phyloP scores from a whole-genome alignment of 2,888 invertebrate species.

The Patella caerulea region DNA sequence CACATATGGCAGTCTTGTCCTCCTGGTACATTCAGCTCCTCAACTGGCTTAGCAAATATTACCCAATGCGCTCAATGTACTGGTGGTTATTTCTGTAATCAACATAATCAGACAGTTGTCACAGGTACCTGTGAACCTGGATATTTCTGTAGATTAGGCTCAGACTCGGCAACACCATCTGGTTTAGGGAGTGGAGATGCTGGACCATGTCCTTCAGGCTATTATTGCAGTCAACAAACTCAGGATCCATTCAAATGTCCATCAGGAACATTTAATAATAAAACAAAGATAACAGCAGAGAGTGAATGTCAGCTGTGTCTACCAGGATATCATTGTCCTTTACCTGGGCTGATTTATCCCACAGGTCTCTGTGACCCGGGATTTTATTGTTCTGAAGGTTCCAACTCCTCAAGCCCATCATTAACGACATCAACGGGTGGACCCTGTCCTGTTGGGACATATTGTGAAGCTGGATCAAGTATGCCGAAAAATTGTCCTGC shows the following conservation, averaged over 20 bases:
- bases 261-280: constrained; percentile 65
- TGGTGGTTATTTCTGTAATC: constrained; percentile 64
- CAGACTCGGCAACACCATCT: constrained; percentile 54
- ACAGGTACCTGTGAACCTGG: constrained; percentile 66
- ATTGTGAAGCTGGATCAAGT: constrained; percentile 60
- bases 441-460: constrained; percentile 65
- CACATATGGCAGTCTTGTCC: constrained; percentile 63
- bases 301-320: constrained; percentile 60
- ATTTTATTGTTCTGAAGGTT: constrained; percentile 62
- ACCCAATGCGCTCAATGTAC: constrained; percentile 64
- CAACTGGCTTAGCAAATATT: constrained; percentile 49
- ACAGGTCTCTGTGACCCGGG: constrained; percentile 61
- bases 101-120: constrained; percentile 54
- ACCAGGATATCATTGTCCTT: constrained; percentile 63
- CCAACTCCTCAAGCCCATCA: constrained; percentile 58
- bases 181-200: constrained; percentile 54
- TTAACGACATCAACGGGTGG: constrained; percentile 54
- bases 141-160: constrained; percentile 62
- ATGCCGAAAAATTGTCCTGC: constrained; percentile 55
- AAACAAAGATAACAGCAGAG: constrained; percentile 46
- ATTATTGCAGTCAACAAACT: constrained; percentile 62
- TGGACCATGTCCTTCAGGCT: constrained; percentile 62
- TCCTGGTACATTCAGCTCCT: constrained; percentile 60
- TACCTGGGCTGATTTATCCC: constrained; percentile 59
- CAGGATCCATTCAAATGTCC: constrained; percentile 61